Evolutionary conservation across 1,140 invertebrate genomes (phyloP), one percentile per base, ranked within the genome.

Genomic region (Prorops nasuta): DNA sequence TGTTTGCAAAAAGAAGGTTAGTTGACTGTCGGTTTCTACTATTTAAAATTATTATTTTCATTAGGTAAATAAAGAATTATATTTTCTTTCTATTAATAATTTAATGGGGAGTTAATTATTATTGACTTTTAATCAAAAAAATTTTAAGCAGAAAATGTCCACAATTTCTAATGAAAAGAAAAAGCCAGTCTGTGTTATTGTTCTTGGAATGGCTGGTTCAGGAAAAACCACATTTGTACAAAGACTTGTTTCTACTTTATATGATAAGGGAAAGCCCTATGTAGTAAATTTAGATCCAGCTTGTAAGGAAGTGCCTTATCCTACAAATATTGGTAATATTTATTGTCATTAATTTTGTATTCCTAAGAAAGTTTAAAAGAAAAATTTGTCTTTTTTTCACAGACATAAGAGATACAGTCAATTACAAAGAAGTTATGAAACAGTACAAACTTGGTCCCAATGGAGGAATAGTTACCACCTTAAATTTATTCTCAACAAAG

Each of bases 391-490:
- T 57, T 56, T 54, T 61, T 51, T 78, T 80, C 72, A 52, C 65
- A 92, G 96, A 99, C 79, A 95, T 99, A 64, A 82, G 96, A 71
- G 96, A 99, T 67, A 98, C 96, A 32, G 91, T 99, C 0, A 93
- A 98, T 68, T 99, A 98, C 70, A 98, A 98, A 79, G 90, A 98
- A 81, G 93, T 99, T 0, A 99, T 99, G 96, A 96, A 98, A 74
- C 91, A 98, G 68, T 98, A 98, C 71, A 81, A 85, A 12, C 77
- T 98, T 16, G 96, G 96, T 0, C 96, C 96, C 0, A 99, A 99
- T 80, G 98, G 98, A 54, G 96, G 88, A 8, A 99, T 99, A 66
- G 94, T 99, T 0, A 98, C 98, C 0, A 89, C 94, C 0, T 79
- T 99, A 0, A 99, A 99, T 81, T 79, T 99, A 51, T 98, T 98